These are phyloP conservation scores for Anarsia innoxiella DNA, from an alignment of 2,888 invertebrate genomes.

Conservation along the genomic window DNA sequence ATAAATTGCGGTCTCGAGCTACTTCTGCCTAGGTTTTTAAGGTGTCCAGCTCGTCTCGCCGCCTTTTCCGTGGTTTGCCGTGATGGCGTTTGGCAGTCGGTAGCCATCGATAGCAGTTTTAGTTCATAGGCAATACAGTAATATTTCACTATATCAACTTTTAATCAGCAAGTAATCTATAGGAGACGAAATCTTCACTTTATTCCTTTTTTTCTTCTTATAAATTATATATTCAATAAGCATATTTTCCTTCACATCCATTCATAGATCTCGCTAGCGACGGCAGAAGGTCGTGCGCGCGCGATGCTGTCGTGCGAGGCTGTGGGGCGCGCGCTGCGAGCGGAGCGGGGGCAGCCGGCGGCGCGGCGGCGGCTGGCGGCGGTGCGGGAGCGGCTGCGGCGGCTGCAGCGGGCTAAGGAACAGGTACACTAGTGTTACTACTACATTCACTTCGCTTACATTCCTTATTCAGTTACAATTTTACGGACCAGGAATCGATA, in stretches of 20 bases:
- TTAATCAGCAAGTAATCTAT: neutral
- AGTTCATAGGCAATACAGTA: too few species aligned
- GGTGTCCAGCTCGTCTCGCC: too few species aligned
- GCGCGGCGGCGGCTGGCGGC: constrained; percentile 42
- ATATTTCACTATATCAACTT: too few species aligned
- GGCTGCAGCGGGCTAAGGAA: constrained; percentile 44
- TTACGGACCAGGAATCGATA: too few species aligned
- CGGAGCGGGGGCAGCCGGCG: constrained; percentile 24
- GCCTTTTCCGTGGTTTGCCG: too few species aligned
- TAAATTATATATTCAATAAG: neutral
- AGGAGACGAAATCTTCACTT: neutral
- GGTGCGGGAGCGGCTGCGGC: constrained; percentile 47
- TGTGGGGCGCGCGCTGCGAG: constrained; percentile 31
- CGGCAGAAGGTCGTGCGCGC: constrained; percentile 42
- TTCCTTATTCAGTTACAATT: too few species aligned
- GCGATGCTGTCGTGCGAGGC: constrained; percentile 41
- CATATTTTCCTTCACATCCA: neutral
- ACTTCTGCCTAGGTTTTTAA: too few species aligned
- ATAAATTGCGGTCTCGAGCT: too few species aligned
- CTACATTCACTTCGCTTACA: too few species aligned
- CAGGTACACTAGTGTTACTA: constrained; percentile 28
- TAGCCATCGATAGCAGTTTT: too few species aligned
- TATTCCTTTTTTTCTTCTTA: neutral
- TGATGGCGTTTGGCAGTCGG: too few species aligned
- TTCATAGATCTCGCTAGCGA: constrained; percentile 33